These are phyloP conservation scores for Tamias sibiricus DNA, from an alignment of 2,113 vertebrate species.

Conservation along the genomic window DNA sequence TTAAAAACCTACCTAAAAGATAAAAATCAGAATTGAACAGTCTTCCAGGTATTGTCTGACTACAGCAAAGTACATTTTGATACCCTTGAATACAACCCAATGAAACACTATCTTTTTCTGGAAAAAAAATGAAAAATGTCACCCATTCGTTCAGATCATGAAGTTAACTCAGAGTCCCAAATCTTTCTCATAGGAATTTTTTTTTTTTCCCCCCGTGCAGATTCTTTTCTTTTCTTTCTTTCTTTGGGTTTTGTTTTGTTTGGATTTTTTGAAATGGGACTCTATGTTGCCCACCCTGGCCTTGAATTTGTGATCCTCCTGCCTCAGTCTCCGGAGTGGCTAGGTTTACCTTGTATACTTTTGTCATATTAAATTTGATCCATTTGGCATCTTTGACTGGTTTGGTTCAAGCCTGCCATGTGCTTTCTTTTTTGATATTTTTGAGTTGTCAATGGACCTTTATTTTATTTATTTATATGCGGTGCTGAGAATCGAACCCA, in stretches of 20 bases:
- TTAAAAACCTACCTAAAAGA: background rate
- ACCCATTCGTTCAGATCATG: background rate
- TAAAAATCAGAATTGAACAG: background rate
- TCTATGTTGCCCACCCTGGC: background rate
- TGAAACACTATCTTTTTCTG: background rate
- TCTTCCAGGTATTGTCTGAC: background rate
- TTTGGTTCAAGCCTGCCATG: background rate
- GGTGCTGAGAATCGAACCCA: too few species aligned
- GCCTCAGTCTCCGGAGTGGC: background rate
- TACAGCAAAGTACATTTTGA: background rate
- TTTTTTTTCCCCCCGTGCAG: background rate
- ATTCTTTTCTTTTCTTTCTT: background rate
- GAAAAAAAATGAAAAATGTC: background rate
- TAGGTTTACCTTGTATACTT: background rate
- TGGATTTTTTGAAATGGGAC: background rate
- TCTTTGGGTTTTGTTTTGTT: background rate
- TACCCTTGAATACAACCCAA: background rate
- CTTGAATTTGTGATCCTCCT: background rate
- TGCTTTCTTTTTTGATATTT: too few species aligned
- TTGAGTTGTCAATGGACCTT: too few species aligned
- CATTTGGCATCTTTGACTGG: background rate
- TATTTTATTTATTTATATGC: too few species aligned
- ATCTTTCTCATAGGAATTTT: background rate
- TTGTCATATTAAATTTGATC: background rate
- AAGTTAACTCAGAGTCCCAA: background rate